Evolutionary conservation across 1,140 invertebrate species (phyloP).

Genomic region (Lepidotrigona ventralis): DNA sequence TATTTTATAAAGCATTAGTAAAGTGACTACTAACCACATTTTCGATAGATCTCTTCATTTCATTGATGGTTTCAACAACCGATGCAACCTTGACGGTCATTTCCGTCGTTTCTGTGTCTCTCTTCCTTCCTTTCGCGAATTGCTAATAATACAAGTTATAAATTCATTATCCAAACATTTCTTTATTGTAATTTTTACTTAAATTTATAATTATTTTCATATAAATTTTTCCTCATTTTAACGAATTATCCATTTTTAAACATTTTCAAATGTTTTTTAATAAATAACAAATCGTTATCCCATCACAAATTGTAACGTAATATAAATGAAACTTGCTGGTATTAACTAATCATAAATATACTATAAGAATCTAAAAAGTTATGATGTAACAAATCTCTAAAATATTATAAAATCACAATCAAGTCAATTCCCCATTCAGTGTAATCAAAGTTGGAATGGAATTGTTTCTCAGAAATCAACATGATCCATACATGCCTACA

Average conservation of each 20-base stretch:
- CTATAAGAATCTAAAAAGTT: background rate
- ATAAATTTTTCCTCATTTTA: background rate
- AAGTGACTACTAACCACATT: conserved; percentile 68
- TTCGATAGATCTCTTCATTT: conserved; percentile 73
- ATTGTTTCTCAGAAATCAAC: background rate
- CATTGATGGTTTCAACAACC: conserved; percentile 76
- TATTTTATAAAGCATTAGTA: background rate
- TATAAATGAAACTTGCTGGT: background rate
- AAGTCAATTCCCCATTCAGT: background rate
- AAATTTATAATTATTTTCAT: background rate
- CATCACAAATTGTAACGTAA: background rate
- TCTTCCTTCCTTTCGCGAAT: conserved; percentile 71
- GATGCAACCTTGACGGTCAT: conserved; percentile 71
- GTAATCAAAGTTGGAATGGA: background rate
- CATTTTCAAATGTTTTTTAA: background rate
- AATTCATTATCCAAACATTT: background rate
- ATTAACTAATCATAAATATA: background rate
- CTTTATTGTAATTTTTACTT: background rate
- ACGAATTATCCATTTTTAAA: background rate
- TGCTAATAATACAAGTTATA: conserved; percentile 57
- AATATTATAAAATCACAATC: background rate
- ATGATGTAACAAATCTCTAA: background rate
- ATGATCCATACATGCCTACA: background rate
- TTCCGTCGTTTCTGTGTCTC: conserved; percentile 71
- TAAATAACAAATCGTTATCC: background rate